Base-by-base conservation (phyloP, 30 jellyfish, hydroid and myxozoan species). In the Pelagia noctiluca region DNA sequence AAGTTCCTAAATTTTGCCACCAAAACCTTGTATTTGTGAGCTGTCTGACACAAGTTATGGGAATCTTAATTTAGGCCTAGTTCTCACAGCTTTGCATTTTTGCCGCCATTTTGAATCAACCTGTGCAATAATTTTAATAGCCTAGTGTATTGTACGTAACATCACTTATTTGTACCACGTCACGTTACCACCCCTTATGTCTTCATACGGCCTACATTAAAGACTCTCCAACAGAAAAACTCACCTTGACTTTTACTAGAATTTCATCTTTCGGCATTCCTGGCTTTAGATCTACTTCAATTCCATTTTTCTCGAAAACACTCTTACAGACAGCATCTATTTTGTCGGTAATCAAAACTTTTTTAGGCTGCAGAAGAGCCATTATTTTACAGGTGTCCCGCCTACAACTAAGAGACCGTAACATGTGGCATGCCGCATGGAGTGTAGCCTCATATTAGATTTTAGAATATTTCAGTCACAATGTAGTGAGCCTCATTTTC, bases 291-390 rank as follows among this genome's bases (percentile, higher is more conserved):
- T 63, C 90, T 4, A 85, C 98, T 25, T 76, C 83, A 1, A 91
- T 18, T 23, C 95, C 90, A 65, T 84, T 68, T 24, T 81, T 64
- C 22, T 76, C 88, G 16, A 91, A 70, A 4, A 85, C 80, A 12
- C 37, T 33, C 63, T 91, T 74, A 32, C 98, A 91, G 67, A 82
- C 49, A 0, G 63, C 71, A 42, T 91, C 96, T 46, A 91, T 75
- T 85, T 91, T 91, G 64, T 91, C 98, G 63, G 96, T 76, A 16
- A 91, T 91, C 42, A 91, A 66, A 36, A 91, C 96, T 35, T 49
- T 84, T 12, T 46, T 70, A 63, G 80, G 30, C 30, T 84, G 47
- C 29, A 26, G 19, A 25, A 77, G 70, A n/a, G 91, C 94, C 94
- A 85, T 85, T 52, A 2, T 3, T 52, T 5, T 52, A 10, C 26